phyloP scores from a whole-genome alignment of 2,888 invertebrate genomes.

The Thysanoteuthis rhombus region DNA sequence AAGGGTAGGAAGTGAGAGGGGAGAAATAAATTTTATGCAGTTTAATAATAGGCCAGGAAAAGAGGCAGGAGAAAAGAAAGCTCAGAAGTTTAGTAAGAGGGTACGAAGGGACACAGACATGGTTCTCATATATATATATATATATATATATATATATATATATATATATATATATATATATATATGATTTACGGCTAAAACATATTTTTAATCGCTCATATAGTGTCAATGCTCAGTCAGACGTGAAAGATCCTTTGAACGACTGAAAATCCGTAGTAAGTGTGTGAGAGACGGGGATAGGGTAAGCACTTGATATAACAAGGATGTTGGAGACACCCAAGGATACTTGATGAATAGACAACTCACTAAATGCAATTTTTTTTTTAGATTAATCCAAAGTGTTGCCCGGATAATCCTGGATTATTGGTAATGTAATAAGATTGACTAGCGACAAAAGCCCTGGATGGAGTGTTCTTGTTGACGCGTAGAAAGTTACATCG shows the following conservation, averaged over 20 bases:
- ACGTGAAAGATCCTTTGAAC: not conserved
- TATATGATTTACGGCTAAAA: too few relatives aligned
- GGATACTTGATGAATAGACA: not conserved
- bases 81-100: too few relatives aligned
- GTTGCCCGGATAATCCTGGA: not conserved
- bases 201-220: too few relatives aligned
- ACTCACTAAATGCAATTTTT: not conserved
- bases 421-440: not conserved
- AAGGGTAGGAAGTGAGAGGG: too few relatives aligned
- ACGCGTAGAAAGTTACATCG: not conserved
- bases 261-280: not conserved
- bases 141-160: too few relatives aligned
- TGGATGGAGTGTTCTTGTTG: not conserved
- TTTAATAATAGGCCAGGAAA: too few relatives aligned
- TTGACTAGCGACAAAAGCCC: not conserved
- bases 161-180: too few relatives aligned
- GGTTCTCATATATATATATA: too few relatives aligned
- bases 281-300: not conserved
- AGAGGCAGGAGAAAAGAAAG: too few relatives aligned
- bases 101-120: too few relatives aligned
- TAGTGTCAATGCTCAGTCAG: too few relatives aligned
- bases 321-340: not conserved
- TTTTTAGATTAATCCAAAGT: not conserved
- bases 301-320: not conserved
- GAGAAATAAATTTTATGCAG: too few relatives aligned